Percentiles rank a stretch among this genome's conserved stretches.
These are phyloP conservation scores for Alectura lathami DNA, from an alignment of 2,113 vertebrate genomes.

Conservation along the genomic window DNA sequence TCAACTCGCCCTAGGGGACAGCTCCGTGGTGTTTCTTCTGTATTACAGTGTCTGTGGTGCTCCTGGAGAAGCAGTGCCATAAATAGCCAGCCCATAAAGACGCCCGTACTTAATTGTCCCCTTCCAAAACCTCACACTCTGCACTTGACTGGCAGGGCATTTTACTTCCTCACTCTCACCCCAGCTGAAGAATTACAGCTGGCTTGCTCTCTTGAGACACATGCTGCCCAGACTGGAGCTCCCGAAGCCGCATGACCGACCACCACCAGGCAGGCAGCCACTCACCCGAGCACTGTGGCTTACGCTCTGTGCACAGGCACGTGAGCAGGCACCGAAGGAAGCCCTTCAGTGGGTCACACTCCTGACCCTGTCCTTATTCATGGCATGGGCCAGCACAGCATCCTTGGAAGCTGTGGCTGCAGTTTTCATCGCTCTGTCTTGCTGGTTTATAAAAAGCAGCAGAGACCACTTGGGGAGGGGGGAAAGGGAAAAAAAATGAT, in stretches of 20 bases:
- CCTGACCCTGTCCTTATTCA: background rate
- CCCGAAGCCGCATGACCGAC: background rate
- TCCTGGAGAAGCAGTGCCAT: background rate
- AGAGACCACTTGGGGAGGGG: background rate
- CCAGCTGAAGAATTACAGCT: background rate
- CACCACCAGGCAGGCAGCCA: background rate
- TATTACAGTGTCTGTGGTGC: background rate
- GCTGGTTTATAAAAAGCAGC: background rate
- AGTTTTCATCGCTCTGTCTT: background rate
- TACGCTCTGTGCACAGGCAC: background rate
- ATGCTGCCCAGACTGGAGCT: background rate
- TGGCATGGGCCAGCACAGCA: fast-evolving
- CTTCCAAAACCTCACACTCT: background rate
- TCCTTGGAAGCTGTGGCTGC: fast-evolving
- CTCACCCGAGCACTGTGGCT: background rate
- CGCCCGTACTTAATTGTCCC: background rate
- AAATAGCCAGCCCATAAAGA: slow-evolving; percentile 36
- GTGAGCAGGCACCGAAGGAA: background rate
- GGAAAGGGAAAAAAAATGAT: background rate
- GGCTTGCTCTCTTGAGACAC: background rate
- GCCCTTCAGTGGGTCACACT: background rate
- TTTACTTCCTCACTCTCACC: background rate
- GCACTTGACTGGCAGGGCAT: background rate
- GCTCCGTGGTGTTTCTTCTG: background rate
- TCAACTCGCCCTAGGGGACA: background rate